These are phyloP conservation scores for Heliocidaris tuberculata DNA, from an alignment of 35 echinoderm and acorn worm genomes.

Conservation along the genomic window DNA sequence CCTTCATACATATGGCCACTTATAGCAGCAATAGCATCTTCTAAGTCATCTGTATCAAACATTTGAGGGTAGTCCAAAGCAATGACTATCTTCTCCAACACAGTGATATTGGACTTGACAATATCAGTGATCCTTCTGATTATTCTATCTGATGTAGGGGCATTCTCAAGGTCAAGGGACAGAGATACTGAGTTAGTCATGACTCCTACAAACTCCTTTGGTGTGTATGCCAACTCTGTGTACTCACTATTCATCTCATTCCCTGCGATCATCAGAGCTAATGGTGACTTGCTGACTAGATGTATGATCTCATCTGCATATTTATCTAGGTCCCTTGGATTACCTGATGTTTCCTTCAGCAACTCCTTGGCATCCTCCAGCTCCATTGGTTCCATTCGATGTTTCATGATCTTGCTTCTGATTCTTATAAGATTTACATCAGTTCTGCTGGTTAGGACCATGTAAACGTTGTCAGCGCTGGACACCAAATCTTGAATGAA, in stretches of 20 bases:
- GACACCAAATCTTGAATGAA: background rate
- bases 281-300: background rate
- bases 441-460: background rate
- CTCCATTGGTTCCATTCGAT: background rate
- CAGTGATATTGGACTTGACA: background rate
- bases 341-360: slow-evolving; percentile 1
- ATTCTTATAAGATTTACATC: background rate
- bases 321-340: background rate
- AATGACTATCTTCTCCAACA: background rate
- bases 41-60: background rate
- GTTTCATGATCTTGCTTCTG: background rate
- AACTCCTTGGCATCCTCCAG: background rate
- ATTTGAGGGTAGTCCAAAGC: background rate
- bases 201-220: background rate
- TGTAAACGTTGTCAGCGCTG: background rate
- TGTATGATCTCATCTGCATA: background rate
- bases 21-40: background rate
- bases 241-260: background rate
- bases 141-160: background rate
- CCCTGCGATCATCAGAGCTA: background rate
- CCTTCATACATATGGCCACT: background rate
- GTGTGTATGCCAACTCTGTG: background rate
- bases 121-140: background rate
- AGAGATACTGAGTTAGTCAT: background rate
- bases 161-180: background rate